Evolutionary conservation across 2,113 vertebrate genomes (phyloP).

Genomic region (Axis porcinus): DNA sequence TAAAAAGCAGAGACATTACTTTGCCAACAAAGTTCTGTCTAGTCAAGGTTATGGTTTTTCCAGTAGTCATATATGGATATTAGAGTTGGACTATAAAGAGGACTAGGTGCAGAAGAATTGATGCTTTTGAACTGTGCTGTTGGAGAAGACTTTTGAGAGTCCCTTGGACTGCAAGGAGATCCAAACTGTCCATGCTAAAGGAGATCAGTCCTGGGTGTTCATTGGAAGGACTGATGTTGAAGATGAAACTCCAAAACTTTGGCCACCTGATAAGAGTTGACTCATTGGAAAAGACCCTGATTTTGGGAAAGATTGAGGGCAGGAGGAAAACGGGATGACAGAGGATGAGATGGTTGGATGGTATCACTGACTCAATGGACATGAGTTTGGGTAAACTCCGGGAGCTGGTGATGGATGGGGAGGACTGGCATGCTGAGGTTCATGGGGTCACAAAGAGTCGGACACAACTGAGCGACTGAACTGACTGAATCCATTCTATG

Average conservation of each 20-base stretch:
- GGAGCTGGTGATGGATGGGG: neutral
- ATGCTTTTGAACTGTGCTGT: neutral
- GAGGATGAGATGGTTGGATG: neutral
- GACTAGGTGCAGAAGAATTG: neutral
- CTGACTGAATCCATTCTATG: neutral
- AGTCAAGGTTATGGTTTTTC: neutral
- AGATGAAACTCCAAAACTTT: neutral
- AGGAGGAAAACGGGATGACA: neutral
- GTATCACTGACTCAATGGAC: neutral
- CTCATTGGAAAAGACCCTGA: neutral
- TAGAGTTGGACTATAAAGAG: neutral
- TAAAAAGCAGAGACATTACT: neutral
- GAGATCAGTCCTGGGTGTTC: neutral
- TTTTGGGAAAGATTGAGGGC: neutral
- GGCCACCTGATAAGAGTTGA: neutral
- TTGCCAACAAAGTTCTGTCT: neutral
- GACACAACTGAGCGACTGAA: neutral
- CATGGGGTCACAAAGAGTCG: neutral
- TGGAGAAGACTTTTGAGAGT: neutral
- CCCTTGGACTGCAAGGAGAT: neutral
- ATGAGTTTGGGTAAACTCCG: neutral
- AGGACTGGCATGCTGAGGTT: neutral
- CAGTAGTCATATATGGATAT: neutral
- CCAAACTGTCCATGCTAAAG: neutral
- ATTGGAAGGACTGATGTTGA: neutral